Base-by-base conservation (phyloP, 2,113 vertebrate species). In the Pygoscelis adeliae region DNA sequence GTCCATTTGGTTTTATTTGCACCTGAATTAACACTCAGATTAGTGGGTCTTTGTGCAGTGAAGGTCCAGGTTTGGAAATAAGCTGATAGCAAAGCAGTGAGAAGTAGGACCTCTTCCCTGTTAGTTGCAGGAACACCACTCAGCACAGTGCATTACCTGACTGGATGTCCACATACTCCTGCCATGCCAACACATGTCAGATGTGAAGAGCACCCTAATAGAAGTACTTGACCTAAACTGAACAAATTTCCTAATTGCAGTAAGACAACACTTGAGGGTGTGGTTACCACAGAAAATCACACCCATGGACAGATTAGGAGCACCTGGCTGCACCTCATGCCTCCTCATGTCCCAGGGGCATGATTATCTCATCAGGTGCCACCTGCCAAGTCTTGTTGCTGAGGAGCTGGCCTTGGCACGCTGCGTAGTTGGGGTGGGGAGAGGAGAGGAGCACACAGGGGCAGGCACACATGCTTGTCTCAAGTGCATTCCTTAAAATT, bases 351-450 rank as follows among this genome's bases (percentile, higher is more conserved):
- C 97, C 90, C 66, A 61, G 55, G 69, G 97, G 77, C 80, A 91
- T 21, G 70, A 95, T 96, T 97, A 95, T 95, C 86, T 97, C 97
- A 96, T 87, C 85, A 82, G 88, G 32, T 91, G 84, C 67, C 96
- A 93, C 89, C 77, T 97, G 96, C 94, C 94, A 96, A 96, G 67
- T 61, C 96, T 91, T 97, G 93, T 92, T 96, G 95, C 90, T 79
- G 92, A 93, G 91, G 49, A 58, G 52, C 91, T 84, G 69, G 61
- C 93, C 84, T 63, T 91, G 80, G 86, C 63, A 92, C 1, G 3
- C 62, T 27, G 59, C 4, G 7, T 4, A 26, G 69, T 11, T 81
- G 25, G n/a, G 81, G 62, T 78, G 85, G 76, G 86, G 77, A 91
- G 47, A 76, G 44, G 32, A 89, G 65, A 78, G 40, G 59, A 84